These are phyloP conservation scores for Ceratosolen fusciceps DNA, from an alignment of 1,140 invertebrate species.

Conservation along the genomic window DNA sequence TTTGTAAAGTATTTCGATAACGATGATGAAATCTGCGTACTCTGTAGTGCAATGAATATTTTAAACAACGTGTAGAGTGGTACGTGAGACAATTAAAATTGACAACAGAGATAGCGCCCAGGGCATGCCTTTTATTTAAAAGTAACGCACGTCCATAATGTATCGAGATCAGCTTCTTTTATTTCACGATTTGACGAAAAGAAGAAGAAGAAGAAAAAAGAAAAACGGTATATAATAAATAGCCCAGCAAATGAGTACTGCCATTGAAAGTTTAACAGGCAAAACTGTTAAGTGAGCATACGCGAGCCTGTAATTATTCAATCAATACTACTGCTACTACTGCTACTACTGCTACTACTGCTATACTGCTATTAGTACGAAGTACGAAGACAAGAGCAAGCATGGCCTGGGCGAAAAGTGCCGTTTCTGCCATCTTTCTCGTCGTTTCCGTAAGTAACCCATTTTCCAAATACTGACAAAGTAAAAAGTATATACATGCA, in stretches of 20 bases:
- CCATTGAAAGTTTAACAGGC: neutral
- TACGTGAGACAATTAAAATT: conserved; percentile 30
- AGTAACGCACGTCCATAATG: conserved; percentile 15
- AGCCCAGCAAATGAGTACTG: neutral
- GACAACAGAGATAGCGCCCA: neutral
- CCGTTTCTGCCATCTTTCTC: neutral
- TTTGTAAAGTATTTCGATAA: conserved; percentile 4
- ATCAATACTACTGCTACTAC: too few species aligned
- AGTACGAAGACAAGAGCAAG: too few species aligned
- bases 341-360: too few species aligned
- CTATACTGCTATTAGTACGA: too few species aligned
- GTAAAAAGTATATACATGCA: neutral
- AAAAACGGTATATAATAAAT: conserved; percentile 32
- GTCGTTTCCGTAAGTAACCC: conserved; percentile 26
- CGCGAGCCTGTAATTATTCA: neutral
- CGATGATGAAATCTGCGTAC: neutral
- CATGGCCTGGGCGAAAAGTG: neutral
- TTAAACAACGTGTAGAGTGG: conserved; percentile 8
- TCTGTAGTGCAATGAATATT: conserved; percentile 5
- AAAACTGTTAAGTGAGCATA: neutral
- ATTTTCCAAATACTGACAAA: neutral
- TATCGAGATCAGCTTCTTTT: neutral
- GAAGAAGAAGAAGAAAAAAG: too few species aligned
- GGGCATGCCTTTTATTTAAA: conserved; percentile 25
- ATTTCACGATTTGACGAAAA: neutral